Percentiles rank a stretch among this genome's conserved stretches.
These are phyloP conservation scores for Bombyx huttoni DNA, from an alignment of 2,888 invertebrate genomes.

Conservation along the genomic window DNA sequence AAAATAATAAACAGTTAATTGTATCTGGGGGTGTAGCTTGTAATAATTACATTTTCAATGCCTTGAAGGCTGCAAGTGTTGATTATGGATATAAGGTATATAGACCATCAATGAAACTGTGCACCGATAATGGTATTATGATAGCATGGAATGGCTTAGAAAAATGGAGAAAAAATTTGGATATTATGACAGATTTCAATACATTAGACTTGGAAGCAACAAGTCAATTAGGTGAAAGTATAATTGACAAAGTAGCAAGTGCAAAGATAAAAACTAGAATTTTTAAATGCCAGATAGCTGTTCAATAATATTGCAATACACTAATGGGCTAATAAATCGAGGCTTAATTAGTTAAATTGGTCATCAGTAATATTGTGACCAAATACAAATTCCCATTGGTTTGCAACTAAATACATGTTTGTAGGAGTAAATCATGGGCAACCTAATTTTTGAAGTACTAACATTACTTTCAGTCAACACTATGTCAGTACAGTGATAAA, in stretches of 20 bases:
- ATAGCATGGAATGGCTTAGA: conserved; percentile 99
- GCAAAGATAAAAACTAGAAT: conserved; percentile 48
- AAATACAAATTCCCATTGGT: too few relatives aligned
- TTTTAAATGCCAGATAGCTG: not conserved
- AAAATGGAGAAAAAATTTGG: conserved; percentile 73
- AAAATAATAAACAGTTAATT: conserved; percentile 75
- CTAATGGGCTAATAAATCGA: too few relatives aligned
- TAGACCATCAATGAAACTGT: conserved; percentile 86
- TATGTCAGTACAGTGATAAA: too few relatives aligned
- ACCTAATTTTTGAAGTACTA: too few relatives aligned
- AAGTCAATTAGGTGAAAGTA: conserved; percentile 76
- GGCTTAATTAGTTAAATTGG: too few relatives aligned
- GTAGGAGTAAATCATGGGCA: too few relatives aligned
- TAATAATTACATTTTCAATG: conserved; percentile 84
- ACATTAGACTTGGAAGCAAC: conserved; percentile 74
- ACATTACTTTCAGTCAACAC: too few relatives aligned
- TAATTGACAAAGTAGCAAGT: conserved; percentile 69
- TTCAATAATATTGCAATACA: not conserved
- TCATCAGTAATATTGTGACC: too few relatives aligned
- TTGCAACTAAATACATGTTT: too few relatives aligned
- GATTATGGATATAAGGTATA: conserved; percentile 77
- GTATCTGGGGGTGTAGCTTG: conserved; percentile 98
- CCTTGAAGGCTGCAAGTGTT: conserved; percentile 78
- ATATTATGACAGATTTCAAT: conserved; percentile 72
- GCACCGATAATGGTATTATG: conserved; percentile 99